Conservation (phyloP, 2,888 invertebrate genomes). For the Monochamus alternatus region DNA sequence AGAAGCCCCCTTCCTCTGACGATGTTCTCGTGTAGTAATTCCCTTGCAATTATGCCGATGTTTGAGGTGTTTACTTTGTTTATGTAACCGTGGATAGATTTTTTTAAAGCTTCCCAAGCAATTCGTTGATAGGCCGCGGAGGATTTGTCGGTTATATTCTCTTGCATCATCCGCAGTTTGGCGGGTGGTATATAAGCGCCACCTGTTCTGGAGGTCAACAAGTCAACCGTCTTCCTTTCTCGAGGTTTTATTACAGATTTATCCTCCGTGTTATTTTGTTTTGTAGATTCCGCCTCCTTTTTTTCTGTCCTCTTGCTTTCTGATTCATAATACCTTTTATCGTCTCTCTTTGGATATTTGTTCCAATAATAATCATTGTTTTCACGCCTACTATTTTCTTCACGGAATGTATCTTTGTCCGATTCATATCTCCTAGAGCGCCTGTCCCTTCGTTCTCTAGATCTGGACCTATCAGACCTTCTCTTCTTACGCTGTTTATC, state of each 20-base stretch:
- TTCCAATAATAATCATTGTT: conserved; percentile 68
- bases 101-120: conserved; percentile 99
- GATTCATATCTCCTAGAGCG: conserved; percentile 24
- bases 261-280: conserved; percentile 54
- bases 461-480: conserved; percentile 50
- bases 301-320: conserved; percentile 40
- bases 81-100: conserved; percentile 97
- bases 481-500: conserved; percentile 41
- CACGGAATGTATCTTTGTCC: conserved; percentile 61
- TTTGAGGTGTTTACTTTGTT: conserved; percentile 98
- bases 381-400: conserved; percentile 63
- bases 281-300: conserved; percentile 28
- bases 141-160: conserved; percentile 95
- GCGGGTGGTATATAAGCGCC: conserved; percentile 99
- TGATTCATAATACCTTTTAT: conserved; percentile 64
- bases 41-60: conserved; percentile 91
- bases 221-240: conserved; percentile 75
- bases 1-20: conserved; percentile 95
- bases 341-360: conserved; percentile 68
- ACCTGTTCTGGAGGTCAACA: conserved; percentile 88
- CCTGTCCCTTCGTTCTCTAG: conserved; percentile 43
- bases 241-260: conserved; percentile 65
- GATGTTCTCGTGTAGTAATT: conserved; percentile 95
- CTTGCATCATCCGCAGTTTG: conserved; percentile 94
- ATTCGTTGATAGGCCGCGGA: conserved; percentile 95